A percentile compares a stretch with the other conserved stretches of the same genome.
Evolutionary conservation across 2,888 invertebrate genomes (phyloP).

Genomic region (Alviniconcha strummeri): DNA sequence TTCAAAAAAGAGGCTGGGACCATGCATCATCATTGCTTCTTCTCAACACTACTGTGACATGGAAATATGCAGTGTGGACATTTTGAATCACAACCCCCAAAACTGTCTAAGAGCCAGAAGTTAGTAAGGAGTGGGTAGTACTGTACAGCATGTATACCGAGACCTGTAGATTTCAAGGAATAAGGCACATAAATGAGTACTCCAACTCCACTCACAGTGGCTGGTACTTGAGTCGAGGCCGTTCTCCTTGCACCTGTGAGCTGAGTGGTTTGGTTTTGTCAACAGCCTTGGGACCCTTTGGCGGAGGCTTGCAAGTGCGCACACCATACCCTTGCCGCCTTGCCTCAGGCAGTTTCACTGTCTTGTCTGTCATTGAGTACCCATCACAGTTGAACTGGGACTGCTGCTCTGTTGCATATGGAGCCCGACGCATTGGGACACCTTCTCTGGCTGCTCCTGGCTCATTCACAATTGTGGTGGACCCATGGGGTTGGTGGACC

Average conservation of each 20-base stretch:
- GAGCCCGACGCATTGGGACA: constrained; percentile 40
- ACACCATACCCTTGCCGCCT: constrained; percentile 60
- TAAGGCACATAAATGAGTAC: too few relatives aligned
- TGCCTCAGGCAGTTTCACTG: constrained; percentile 59
- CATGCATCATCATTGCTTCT: too few relatives aligned
- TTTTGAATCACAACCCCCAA: too few relatives aligned
- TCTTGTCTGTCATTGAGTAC: constrained; percentile 57
- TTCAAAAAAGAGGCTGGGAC: too few relatives aligned
- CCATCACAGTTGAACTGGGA: constrained; percentile 58
- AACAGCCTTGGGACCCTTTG: constrained; percentile 23
- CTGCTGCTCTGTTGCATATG: constrained; percentile 52
- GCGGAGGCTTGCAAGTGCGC: constrained; percentile 51
- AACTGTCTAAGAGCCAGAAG: too few relatives aligned
- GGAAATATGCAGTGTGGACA: too few relatives aligned
- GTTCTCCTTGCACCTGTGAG: constrained; percentile 22
- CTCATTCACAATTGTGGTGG: constrained; percentile 74
- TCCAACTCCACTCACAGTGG: constrained; percentile 28
- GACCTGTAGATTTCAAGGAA: too few relatives aligned
- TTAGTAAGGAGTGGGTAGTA: too few relatives aligned
- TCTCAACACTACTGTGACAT: too few relatives aligned
- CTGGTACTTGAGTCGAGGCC: constrained; percentile 6
- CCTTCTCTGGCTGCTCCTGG: neutral
- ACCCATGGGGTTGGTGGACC: constrained; percentile 75
- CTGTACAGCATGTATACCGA: too few relatives aligned
- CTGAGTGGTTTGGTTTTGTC: constrained; percentile 43